A percentile compares a stretch with the other conserved stretches of the same genome.
phyloP scores from a whole-genome alignment of 2,888 invertebrate species.

The Machimus atricapillus region DNA sequence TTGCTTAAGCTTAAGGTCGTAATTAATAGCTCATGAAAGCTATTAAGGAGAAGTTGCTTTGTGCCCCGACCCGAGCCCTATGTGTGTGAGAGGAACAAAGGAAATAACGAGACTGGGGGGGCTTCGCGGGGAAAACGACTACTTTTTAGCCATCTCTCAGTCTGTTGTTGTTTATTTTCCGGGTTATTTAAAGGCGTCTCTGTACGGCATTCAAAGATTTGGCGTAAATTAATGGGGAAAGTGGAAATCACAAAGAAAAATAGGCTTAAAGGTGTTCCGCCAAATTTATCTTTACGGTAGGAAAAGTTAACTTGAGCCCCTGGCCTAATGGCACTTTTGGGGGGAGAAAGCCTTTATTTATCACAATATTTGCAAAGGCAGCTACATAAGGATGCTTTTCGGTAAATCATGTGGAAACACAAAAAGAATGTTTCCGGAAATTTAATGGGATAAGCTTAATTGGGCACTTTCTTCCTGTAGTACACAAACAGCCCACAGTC shows the following conservation, averaged over 20 bases:
- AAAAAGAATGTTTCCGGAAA: slow-evolving; percentile 3
- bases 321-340: slow-evolving; percentile 16
- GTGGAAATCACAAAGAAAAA: slow-evolving; percentile 33
- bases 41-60: slow-evolving; percentile 39
- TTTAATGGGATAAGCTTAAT: slow-evolving; percentile 30
- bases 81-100: neutral
- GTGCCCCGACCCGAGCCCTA: neutral
- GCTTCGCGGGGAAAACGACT: neutral
- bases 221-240: slow-evolving; percentile 22
- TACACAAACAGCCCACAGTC: neutral
- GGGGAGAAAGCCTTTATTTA: slow-evolving; percentile 20
- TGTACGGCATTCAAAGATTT: neutral
- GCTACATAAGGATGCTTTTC: slow-evolving; percentile 2
- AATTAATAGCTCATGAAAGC: slow-evolving; percentile 46
- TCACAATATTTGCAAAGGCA: slow-evolving; percentile 26
- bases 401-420: slow-evolving; percentile 12
- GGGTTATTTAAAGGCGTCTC: slow-evolving; percentile 7
- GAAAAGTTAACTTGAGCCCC: neutral
- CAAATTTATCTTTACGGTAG: slow-evolving; percentile 17
- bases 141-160: neutral
- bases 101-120: neutral
- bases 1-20: slow-evolving; percentile 44
- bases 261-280: slow-evolving; percentile 27
- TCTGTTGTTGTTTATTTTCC: slow-evolving; percentile 19
- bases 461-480: neutral